A percentile compares a stretch with the other conserved stretches of the same genome.
Evolutionary conservation across 2,888 invertebrate genomes (phyloP).

Genomic region (Amblyjoppa fuscipennis): DNA sequence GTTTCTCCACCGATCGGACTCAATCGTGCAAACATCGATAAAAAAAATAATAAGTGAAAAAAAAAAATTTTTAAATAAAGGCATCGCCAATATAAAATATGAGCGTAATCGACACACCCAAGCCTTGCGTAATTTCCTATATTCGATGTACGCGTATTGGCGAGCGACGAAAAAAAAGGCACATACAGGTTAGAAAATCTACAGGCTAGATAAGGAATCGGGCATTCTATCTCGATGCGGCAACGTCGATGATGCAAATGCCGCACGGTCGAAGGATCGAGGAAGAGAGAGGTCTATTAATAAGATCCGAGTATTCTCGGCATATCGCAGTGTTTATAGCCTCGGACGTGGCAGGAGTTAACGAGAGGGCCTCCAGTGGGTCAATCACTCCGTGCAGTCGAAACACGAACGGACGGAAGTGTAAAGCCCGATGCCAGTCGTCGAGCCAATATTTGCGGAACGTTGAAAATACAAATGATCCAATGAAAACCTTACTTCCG

Average conservation of each 20-base stretch:
- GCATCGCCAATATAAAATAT: neutral
- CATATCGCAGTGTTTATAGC: slow-evolving; percentile 62
- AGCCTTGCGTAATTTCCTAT: neutral
- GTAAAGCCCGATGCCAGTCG: neutral
- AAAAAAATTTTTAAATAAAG: neutral
- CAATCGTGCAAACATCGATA: neutral
- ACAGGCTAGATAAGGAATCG: neutral
- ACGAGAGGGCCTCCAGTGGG: slow-evolving; percentile 27
- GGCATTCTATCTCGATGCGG: slow-evolving; percentile 32
- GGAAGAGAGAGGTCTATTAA: slow-evolving; percentile 60
- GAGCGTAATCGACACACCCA: neutral
- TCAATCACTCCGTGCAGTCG: slow-evolving; percentile 33
- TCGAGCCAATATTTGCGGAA: neutral
- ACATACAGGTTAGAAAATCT: too few relatives aligned
- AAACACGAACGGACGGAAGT: neutral
- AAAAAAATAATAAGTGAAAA: neutral
- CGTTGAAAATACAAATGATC: neutral
- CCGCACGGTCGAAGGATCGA: slow-evolving; percentile 13
- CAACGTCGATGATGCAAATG: slow-evolving; percentile 51
- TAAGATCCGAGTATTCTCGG: slow-evolving; percentile 59
- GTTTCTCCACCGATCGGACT: slow-evolving; percentile 1
- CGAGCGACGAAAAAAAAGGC: neutral
- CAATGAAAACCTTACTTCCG: neutral
- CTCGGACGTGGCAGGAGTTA: slow-evolving; percentile 27
- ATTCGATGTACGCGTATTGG: neutral